Conservation (phyloP, 2,113 vertebrate genomes). For the Cottus gobio region DNA sequence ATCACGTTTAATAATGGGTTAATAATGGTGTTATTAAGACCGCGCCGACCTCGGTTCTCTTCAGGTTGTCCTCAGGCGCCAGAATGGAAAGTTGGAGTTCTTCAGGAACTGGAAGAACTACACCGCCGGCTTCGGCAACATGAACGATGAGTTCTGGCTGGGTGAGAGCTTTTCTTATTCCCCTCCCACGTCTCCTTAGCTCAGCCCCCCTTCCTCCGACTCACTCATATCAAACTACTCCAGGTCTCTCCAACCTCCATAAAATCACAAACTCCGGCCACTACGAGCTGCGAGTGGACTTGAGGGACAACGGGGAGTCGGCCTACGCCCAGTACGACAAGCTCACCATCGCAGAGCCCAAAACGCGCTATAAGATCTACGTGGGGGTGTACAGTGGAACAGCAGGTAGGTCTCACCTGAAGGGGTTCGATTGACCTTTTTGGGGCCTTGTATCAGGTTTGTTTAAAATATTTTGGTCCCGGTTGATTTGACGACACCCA, state of each 20-base stretch:
- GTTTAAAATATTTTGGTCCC: not conserved
- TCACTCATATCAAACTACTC: slow-evolving; percentile 15
- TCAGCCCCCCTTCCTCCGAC: not conserved
- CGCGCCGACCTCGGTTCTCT: too few relatives aligned
- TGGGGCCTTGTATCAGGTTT: not conserved
- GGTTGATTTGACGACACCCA: not conserved
- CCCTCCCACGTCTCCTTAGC: not conserved
- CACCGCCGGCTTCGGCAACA: slow-evolving; percentile 90
- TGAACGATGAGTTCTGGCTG: slow-evolving; percentile 94
- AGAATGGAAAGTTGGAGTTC: slow-evolving; percentile 91
- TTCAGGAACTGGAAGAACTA: slow-evolving; percentile 95
- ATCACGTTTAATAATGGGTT: too few relatives aligned
- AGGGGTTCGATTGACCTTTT: not conserved
- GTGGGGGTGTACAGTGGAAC: slow-evolving; percentile 92
- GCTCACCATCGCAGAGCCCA: slow-evolving; percentile 87
- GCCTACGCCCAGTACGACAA: slow-evolving; percentile 90
- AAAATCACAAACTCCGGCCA: slow-evolving; percentile 90
- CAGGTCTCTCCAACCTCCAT: slow-evolving; percentile 92
- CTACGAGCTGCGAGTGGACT: slow-evolving; percentile 93
- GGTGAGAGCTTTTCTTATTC: slow-evolving; percentile 78
- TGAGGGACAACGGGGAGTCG: slow-evolving; percentile 84
- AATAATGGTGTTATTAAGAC: too few relatives aligned
- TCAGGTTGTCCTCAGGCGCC: slow-evolving; percentile 93
- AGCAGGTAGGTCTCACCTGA: slow-evolving; percentile 83
- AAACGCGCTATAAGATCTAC: slow-evolving; percentile 88